Evolutionary conservation across 2,888 invertebrate genomes (phyloP), one percentile per base, ranked within the genome.

Genomic region (Drosophila fulvimacula): DNA sequence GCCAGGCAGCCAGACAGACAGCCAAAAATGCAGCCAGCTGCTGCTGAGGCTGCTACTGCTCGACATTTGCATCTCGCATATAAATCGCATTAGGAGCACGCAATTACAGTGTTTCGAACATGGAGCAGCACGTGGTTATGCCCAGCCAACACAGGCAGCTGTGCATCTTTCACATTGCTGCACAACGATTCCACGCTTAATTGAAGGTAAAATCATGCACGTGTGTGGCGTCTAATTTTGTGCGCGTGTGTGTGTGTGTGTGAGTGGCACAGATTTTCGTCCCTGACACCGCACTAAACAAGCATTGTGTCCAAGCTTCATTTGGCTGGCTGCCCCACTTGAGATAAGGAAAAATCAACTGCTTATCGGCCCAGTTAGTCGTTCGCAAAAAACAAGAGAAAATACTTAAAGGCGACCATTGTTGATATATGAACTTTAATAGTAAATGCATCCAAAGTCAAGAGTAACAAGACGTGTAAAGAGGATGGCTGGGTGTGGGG

Each of bases 11-110:
- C 68, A 63, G 69, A 76, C 41, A 21, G 58, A 17, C 39, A 62
- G 3, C 66, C 68, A 63, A 73, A 76, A 69, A 39, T 73, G 62
- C 66, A 75, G 42, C 39, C 7, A 57, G 49, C 73, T 44, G 49
- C 55, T 58, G 55, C 55, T 41, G 9, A 15, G 15, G n/a, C 30
- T 10, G 41, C 63, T 34, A 32, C 44, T 51, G 38, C 65, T 64
- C 69, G 63, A 70, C 82, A 88, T 88, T 85, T 82, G 88, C 82
- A 85, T 76, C 73, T 74, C 72, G 85, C 83, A 88, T 78, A 83
- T 85, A 83, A 88, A 83, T 88, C 88, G 88, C 83, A 83, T 83
- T 83, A 88, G 73, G 62, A 67, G 72, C 73, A 76, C 69, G 73
- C 78, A 78, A 73, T 79, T 79, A 78, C 78, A 66, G 72, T 63